Base-by-base conservation (phyloP, 1,140 invertebrate species). In the Macrosteles quadrilineatus region DNA sequence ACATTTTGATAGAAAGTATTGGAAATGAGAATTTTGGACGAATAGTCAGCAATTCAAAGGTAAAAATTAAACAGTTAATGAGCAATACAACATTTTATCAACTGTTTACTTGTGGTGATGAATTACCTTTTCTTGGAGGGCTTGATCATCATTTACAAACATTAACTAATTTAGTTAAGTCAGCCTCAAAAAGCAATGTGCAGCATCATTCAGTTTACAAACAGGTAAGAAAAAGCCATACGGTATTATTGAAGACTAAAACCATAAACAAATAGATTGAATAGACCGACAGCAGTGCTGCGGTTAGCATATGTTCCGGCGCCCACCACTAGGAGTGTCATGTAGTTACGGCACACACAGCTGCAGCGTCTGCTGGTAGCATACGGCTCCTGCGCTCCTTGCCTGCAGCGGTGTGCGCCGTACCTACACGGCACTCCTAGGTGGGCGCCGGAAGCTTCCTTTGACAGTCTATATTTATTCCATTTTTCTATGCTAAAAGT, bases 81-180 rank as follows among this genome's bases (percentile, higher is more conserved):
- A 69, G 72, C 53, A 59, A 53, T 36, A n/a, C 27, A 32, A 71
- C 57, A 36, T 71, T 64, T 69, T 29, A 70, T 53, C 64, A 67
- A 45, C 11, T 47, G 11, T 63, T 63, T 55, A 29, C 27, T n/a
- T 25, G 19, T 23, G 21, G 45, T 17, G 30, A 53, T 11, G 12
- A 32, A 23, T 4, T 30, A 45, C 17, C 31, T 63, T 1, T 30
- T 1, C 27, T 69, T 17, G 31, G 50, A 40, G 68, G 68, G 17
- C 45, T 53, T 30, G 43, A 68, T 6, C 19, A 68, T 19, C 21
- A 36, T 67, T 9, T 45, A 45, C 1, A 67, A 43, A 47, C 14
- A 45, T 21, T 17, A 50, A 1, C 25, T 53, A 30, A 40, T 55
- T 67, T 47, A 19, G 50, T 36, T 21, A 65, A 68, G 32, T n/a